phyloP scores from a whole-genome alignment of 2,113 vertebrate species.

The Grallaria varia region DNA sequence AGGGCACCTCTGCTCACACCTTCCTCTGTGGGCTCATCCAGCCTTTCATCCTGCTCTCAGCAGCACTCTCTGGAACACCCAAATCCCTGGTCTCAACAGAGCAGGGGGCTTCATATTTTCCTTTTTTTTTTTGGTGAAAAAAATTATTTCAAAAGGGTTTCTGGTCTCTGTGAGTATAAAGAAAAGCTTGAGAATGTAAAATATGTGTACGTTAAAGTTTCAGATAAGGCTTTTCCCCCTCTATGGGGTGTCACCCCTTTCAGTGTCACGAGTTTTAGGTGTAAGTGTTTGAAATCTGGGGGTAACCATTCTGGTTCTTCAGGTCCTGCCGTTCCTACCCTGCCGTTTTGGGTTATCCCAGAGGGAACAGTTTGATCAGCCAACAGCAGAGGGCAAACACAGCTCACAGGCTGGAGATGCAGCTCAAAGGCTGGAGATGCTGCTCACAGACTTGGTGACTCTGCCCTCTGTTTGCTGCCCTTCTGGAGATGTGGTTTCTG shows the following conservation, averaged over 20 bases:
- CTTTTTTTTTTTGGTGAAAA: not conserved
- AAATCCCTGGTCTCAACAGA: not conserved
- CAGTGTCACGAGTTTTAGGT: not conserved
- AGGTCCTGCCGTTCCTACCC: not conserved
- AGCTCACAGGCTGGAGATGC: not conserved
- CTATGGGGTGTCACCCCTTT: not conserved
- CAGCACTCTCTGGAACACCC: not conserved
- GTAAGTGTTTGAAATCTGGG: not conserved
- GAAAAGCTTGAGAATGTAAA: not conserved
- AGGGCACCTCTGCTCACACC: not conserved
- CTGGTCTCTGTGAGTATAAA: not conserved
- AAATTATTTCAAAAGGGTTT: not conserved
- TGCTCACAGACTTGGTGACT: too few relatives aligned
- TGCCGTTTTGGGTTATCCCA: not conserved
- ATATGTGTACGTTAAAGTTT: not conserved
- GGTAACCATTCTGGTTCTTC: not conserved
- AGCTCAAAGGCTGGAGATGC: not conserved
- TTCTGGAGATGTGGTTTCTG: not conserved
- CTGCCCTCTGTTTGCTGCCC: not conserved
- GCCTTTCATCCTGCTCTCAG: not conserved
- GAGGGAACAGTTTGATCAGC: not conserved
- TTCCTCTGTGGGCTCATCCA: not conserved
- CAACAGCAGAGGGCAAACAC: constrained; percentile 61
- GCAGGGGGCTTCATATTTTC: not conserved
- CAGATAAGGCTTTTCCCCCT: not conserved